These are phyloP conservation scores for Stigmatopora argus DNA, from an alignment of 2,113 vertebrate species.

Conservation along the genomic window DNA sequence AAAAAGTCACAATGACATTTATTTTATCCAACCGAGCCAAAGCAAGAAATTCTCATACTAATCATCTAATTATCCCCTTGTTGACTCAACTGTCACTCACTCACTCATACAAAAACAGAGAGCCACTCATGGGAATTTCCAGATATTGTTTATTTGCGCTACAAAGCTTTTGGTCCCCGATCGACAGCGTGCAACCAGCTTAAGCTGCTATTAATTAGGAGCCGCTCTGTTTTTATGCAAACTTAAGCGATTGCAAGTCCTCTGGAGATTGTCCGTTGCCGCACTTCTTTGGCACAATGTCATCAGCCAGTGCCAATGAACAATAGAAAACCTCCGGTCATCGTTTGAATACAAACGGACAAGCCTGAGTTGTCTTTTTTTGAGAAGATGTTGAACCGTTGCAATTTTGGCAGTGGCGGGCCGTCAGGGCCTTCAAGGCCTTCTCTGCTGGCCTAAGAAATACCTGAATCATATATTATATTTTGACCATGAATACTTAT, in stretches of 20 bases:
- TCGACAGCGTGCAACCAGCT: constrained; percentile 32
- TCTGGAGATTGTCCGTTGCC: no score
- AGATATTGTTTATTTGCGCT: constrained; percentile 19
- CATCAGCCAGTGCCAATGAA: no score
- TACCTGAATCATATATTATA: no score
- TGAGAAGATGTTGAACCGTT: no score
- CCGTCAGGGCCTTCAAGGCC: no score
- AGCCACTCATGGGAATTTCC: constrained; percentile 7
- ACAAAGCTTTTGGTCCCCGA: constrained; percentile 13
- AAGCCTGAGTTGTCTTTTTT: no score
- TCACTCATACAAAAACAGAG: constrained; percentile 5
- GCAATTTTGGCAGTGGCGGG: no score
- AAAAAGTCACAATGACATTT: neutral
- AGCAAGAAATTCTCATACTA: constrained; percentile 27
- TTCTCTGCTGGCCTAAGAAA: no score
- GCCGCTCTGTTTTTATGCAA: neutral
- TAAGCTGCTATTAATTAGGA: constrained; percentile 40
- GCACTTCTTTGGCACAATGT: no score
- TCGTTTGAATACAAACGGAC: no score
- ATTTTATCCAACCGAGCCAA: constrained; percentile 11
- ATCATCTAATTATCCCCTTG: constrained; percentile 45
- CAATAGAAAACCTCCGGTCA: no score
- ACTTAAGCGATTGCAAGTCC: neutral
- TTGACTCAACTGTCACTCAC: constrained; percentile 20
- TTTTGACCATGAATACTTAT: no score